Evolutionary conservation across 2,797 vertebrate species (phyloP).

Genomic region (Oceanodroma leucorhoa): DNA sequence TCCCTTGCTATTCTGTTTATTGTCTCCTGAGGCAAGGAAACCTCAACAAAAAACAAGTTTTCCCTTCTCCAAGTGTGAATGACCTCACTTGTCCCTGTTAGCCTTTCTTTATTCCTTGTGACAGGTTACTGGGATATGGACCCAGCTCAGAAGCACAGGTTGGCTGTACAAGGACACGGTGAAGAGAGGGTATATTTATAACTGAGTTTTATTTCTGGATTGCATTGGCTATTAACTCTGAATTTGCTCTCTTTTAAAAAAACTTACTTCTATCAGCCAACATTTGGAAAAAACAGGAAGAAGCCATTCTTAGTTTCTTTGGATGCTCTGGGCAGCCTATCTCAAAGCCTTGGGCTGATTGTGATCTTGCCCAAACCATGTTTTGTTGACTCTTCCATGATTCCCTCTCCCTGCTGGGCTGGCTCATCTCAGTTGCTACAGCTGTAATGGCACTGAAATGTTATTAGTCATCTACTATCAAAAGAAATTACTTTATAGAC

Average conservation of each 20-base stretch:
- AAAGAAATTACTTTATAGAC: background rate
- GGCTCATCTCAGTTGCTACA: background rate
- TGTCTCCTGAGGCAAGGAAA: background rate
- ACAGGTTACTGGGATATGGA: fast-evolving
- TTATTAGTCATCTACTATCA: background rate
- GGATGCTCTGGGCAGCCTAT: background rate
- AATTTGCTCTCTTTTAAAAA: background rate
- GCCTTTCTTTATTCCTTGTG: background rate
- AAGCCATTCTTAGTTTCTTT: background rate
- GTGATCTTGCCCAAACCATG: background rate
- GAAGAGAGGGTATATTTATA: background rate
- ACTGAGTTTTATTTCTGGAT: background rate
- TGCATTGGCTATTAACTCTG: background rate
- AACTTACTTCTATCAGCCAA: fast-evolving
- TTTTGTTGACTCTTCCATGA: background rate
- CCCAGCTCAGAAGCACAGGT: background rate
- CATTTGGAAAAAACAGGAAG: background rate
- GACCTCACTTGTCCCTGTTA: background rate
- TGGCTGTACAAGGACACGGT: background rate
- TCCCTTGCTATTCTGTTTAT: background rate
- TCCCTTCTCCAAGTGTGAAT: background rate
- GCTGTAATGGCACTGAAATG: background rate
- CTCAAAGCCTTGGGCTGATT: background rate
- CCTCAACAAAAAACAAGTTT: background rate
- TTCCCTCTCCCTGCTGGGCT: background rate